These are phyloP conservation scores for Mythimna vitellina DNA, from an alignment of 2,888 invertebrate genomes.

Conservation along the genomic window DNA sequence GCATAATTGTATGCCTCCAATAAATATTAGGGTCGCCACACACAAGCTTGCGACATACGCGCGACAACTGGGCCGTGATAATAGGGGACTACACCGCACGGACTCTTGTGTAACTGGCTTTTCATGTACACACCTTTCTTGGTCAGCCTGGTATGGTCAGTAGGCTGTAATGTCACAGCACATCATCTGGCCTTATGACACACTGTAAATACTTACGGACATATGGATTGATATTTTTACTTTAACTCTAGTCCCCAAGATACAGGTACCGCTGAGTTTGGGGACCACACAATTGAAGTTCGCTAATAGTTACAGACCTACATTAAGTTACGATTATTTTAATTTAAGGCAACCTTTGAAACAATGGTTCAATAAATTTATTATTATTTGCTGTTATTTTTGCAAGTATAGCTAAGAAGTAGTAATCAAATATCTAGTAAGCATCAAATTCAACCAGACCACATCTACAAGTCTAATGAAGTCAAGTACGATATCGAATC, in stretches of 20 bases:
- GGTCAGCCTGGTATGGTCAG: constrained; percentile 37
- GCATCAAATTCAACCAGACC: constrained; percentile 42
- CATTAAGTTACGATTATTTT: no score
- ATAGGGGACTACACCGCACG: constrained; percentile 77
- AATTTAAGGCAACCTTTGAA: no score
- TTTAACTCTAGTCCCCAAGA: no score
- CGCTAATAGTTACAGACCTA: no score
- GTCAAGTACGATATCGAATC: constrained; percentile 45
- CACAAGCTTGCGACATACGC: constrained; percentile 80
- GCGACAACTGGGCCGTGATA: constrained; percentile 85
- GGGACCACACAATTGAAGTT: no score
- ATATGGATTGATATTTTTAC: not conserved
- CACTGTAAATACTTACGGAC: not conserved
- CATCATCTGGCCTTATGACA: constrained; percentile 11
- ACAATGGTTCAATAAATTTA: no score
- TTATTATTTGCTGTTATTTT: not conserved
- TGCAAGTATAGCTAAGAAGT: not conserved
- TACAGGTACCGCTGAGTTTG: no score
- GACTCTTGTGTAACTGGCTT: constrained; percentile 70
- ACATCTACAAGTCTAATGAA: constrained; percentile 34
- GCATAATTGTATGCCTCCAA: constrained; percentile 63
- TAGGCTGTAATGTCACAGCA: constrained; percentile 20
- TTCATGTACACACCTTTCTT: constrained; percentile 44
- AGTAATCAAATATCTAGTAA: constrained; percentile 30
- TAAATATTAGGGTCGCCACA: constrained; percentile 68